A percentile compares a stretch with the other conserved stretches of the same genome.
phyloP scores from a whole-genome alignment of 1,140 invertebrate species.

The Neodiprion lecontei region DNA sequence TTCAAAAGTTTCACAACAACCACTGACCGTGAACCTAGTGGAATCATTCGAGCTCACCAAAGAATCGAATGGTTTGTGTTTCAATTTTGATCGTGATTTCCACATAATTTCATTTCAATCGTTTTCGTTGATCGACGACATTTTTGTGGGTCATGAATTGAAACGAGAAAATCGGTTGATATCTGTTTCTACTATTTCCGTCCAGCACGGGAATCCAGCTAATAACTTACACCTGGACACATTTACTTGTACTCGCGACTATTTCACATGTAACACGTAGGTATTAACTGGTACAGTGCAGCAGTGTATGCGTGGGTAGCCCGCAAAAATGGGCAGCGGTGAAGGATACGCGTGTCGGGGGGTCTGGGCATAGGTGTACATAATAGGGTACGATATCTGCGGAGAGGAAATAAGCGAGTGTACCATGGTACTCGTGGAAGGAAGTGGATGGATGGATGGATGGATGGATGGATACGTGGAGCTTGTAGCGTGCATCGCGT shows the following conservation, averaged over 20 bases:
- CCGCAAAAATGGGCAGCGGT: too few species aligned
- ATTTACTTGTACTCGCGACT: not conserved
- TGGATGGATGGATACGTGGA: slow-evolving; percentile 6
- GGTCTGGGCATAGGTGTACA: too few species aligned
- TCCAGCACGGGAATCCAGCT: not conserved
- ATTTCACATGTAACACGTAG: not conserved
- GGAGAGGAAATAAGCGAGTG: not conserved
- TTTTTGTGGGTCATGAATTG: too few species aligned
- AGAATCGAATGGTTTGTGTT: not conserved
- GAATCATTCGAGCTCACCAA: too few species aligned
- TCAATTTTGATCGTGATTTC: not conserved
- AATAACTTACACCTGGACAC: not conserved
- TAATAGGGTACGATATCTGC: not conserved
- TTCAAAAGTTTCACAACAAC: not conserved
- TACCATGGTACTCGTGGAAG: not conserved
- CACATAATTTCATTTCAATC: not conserved
- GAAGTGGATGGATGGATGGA: not conserved
- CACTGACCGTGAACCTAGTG: too few species aligned
- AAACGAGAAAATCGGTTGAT: not conserved
- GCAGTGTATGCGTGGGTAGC: too few species aligned
- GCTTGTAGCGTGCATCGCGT: slow-evolving; percentile 44
- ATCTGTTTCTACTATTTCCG: not conserved
- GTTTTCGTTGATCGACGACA: not conserved
- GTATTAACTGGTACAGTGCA: not conserved
- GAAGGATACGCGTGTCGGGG: too few species aligned